These are phyloP conservation scores for Zoroaster sp. DNA, from an alignment of 53 echinoderm and acorn worm genomes.

Conservation along the genomic window DNA sequence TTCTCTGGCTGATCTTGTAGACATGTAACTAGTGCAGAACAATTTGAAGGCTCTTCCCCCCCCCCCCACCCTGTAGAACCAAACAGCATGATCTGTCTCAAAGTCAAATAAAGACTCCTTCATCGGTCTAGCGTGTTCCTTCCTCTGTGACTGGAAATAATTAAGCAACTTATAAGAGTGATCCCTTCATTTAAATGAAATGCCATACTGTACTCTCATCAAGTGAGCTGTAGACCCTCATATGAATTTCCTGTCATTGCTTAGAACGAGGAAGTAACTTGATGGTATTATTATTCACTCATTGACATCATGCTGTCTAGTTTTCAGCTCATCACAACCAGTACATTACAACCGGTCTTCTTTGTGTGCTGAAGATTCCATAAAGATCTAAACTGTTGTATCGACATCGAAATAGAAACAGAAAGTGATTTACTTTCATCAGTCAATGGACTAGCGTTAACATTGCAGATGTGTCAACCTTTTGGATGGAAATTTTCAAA, in stretches of 20 bases:
- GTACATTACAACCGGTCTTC: too few relatives aligned
- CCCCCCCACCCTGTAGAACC: not conserved
- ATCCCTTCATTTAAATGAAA: constrained; percentile 1
- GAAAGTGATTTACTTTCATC: too few relatives aligned
- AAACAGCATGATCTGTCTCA: not conserved
- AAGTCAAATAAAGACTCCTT: not conserved
- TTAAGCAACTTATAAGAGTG: not conserved
- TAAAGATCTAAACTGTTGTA: not conserved
- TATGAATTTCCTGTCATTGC: constrained; percentile 13
- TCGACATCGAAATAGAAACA: not conserved
- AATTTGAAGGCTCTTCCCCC: not conserved
- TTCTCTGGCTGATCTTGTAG: too few relatives aligned
- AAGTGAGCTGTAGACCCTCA: not conserved
- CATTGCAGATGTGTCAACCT: not conserved
- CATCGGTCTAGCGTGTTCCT: not conserved
- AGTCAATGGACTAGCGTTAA: too few relatives aligned
- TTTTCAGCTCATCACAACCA: not conserved
- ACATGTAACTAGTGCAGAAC: not conserved
- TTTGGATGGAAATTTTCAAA: not conserved
- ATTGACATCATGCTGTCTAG: not conserved
- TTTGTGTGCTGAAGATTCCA: not conserved
- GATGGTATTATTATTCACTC: not conserved
- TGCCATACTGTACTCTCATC: constrained; percentile 1
- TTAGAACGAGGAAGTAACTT: not conserved
- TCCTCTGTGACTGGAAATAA: not conserved